phyloP scores from a whole-genome alignment of 2,113 vertebrate genomes.

The Tautogolabrus adspersus region DNA sequence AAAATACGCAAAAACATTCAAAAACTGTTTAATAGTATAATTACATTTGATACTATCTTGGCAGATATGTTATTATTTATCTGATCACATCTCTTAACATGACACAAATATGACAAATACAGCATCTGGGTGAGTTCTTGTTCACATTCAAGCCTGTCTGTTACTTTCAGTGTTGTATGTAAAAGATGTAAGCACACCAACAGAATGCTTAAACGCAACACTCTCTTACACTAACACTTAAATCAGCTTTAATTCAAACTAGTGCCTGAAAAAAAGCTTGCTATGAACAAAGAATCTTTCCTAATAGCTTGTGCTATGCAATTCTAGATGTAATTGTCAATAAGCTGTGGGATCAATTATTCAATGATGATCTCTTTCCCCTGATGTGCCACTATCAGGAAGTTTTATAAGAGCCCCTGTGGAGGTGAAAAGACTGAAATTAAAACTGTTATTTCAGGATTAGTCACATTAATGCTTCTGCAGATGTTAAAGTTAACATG shows the following conservation, averaged over 20 bases:
- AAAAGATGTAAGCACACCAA: not conserved
- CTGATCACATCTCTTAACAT: not conserved
- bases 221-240: not conserved
- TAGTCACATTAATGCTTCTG: conserved; percentile 17
- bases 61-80: not conserved
- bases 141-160: not conserved
- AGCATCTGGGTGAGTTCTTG: not conserved
- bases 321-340: not conserved
- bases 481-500: conserved; percentile 8
- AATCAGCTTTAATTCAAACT: not conserved
- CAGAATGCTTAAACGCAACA: not conserved
- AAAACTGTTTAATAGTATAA: too few relatives aligned
- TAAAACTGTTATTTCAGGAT: not conserved
- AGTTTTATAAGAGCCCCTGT: conserved; percentile 1
- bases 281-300: not conserved
- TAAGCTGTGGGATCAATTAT: conserved; percentile 4
- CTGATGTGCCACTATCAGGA: not conserved
- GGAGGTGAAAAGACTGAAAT: not conserved
- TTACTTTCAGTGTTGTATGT: not conserved
- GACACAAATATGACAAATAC: not conserved
- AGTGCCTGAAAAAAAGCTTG: too few relatives aligned
- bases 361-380: not conserved
- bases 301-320: not conserved
- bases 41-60: too few relatives aligned
- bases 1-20: too few relatives aligned